Evolutionary conservation across 2,113 vertebrate genomes (phyloP).

Genomic region (Tragulus kanchil): DNA sequence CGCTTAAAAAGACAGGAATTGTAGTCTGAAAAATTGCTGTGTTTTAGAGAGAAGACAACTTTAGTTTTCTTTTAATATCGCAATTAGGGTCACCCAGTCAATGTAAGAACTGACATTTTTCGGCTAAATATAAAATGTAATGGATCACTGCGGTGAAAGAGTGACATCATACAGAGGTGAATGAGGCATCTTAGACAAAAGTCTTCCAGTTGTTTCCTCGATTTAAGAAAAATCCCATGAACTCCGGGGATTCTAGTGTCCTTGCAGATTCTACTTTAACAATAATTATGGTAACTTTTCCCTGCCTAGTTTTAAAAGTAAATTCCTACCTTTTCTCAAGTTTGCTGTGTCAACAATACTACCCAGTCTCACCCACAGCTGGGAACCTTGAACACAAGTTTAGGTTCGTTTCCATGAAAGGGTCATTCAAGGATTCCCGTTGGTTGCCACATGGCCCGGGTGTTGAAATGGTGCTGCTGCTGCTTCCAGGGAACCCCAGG

Average conservation of each 20-base stretch:
- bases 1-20: background rate
- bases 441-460: background rate
- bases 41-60: background rate
- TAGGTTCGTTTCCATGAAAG: background rate
- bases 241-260: background rate
- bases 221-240: background rate
- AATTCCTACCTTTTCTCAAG: background rate
- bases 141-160: background rate
- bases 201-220: background rate
- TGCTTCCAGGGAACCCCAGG: slow-evolving; percentile 21
- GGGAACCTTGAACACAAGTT: background rate
- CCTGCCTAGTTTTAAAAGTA: slow-evolving; percentile 29
- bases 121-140: background rate
- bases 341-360: background rate
- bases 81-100: background rate
- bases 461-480: background rate
- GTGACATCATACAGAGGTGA: background rate
- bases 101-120: background rate
- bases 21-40: background rate
- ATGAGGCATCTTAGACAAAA: background rate
- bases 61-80: slow-evolving; percentile 8
- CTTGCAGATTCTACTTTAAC: background rate
- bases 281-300: background rate
- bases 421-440: slow-evolving; percentile 59
- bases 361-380: slow-evolving; percentile 37